Evolutionary conservation across 2,797 vertebrate species (phyloP).

Genomic region (Alauda arvensis): DNA sequence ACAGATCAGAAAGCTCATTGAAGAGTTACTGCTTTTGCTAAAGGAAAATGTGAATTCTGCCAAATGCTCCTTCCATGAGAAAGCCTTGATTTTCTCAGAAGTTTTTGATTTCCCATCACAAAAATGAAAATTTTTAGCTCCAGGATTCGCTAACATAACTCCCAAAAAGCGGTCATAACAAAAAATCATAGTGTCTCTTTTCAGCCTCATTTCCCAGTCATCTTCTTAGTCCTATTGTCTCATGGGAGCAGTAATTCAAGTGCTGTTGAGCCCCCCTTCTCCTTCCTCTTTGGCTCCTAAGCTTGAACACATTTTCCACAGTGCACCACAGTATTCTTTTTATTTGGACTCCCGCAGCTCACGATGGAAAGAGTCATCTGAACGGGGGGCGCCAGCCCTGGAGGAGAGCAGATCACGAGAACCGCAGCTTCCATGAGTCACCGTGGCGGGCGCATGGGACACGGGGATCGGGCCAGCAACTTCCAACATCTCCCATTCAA

Average conservation of each 20-base stretch:
- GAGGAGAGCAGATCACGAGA: constrained; percentile 44
- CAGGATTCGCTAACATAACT: background rate
- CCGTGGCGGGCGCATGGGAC: background rate
- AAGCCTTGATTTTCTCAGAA: constrained; percentile 25
- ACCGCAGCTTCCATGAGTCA: constrained; percentile 49
- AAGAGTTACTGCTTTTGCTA: background rate
- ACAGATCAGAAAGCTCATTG: background rate
- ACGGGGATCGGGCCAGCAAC: background rate
- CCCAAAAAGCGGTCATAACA: background rate
- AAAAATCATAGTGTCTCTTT: constrained; percentile 14
- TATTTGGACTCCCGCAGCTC: constrained; percentile 42
- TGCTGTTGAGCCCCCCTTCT: constrained; percentile 14
- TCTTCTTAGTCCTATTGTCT: constrained; percentile 30
- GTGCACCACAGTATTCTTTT: constrained; percentile 43
- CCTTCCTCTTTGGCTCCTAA: constrained; percentile 44
- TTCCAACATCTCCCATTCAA: background rate
- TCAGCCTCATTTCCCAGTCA: constrained; percentile 42
- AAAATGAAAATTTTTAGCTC: constrained; percentile 3
- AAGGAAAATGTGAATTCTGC: constrained; percentile 6
- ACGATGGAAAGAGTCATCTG: constrained; percentile 40
- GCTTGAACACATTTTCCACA: constrained; percentile 47
- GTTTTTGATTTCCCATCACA: background rate
- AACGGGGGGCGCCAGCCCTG: constrained; percentile 20
- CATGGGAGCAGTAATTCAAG: constrained; percentile 39
- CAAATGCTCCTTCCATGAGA: background rate